Conservation (phyloP, 2,797 vertebrate species). For the Etheostoma nigrum region DNA sequence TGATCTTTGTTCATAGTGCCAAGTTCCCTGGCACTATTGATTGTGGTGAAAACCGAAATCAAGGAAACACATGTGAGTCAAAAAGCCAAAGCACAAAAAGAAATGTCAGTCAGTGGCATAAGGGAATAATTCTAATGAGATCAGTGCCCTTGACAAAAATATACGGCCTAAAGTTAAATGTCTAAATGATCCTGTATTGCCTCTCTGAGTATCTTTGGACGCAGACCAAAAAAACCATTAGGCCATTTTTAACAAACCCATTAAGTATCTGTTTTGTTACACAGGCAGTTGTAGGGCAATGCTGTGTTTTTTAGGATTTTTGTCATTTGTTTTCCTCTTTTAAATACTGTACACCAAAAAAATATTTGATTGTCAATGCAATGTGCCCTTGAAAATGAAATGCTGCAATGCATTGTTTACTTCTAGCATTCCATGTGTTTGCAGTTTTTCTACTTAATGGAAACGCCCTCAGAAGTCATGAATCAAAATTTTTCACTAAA, state of each 20-base stretch:
- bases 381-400: slow-evolving; percentile 37
- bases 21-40: slow-evolving; percentile 52
- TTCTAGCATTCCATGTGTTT: slow-evolving; percentile 16
- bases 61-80: slow-evolving; percentile 70
- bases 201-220: slow-evolving; percentile 78
- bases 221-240: slow-evolving; percentile 85
- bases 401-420: background rate
- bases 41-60: slow-evolving; percentile 65
- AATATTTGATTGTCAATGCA: slow-evolving; percentile 22
- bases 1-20: slow-evolving; percentile 69
- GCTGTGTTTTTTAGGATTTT: slow-evolving; percentile 30
- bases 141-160: slow-evolving; percentile 79
- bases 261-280: slow-evolving; percentile 77
- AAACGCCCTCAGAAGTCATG: background rate
- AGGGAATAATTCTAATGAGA: slow-evolving; percentile 77
- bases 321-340: slow-evolving; percentile 53
- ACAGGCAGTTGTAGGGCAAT: slow-evolving; percentile 48
- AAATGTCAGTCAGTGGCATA: slow-evolving; percentile 50
- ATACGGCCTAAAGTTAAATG: slow-evolving; percentile 73
- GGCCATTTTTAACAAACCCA: slow-evolving; percentile 81
- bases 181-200: slow-evolving; percentile 76
- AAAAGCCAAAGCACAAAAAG: slow-evolving; percentile 62
- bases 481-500: slow-evolving; percentile 21
- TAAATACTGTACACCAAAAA: slow-evolving; percentile 41
- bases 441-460: background rate